These are phyloP conservation scores for Cryptoprocta ferox DNA, from an alignment of 2,797 vertebrate species.

Conservation along the genomic window DNA sequence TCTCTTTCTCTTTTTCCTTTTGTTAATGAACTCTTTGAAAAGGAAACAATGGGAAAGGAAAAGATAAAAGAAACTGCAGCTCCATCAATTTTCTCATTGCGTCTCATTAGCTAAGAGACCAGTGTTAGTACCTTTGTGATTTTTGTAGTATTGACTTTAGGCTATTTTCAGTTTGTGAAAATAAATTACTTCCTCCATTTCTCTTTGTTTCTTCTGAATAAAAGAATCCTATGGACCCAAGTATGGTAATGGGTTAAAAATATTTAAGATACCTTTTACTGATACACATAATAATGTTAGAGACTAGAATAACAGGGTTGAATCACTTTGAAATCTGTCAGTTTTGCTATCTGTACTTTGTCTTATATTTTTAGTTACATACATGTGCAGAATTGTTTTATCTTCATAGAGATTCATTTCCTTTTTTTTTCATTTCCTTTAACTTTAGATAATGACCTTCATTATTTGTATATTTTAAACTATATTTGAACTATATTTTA, in stretches of 20 bases:
- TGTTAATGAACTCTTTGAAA: slow-evolving; percentile 64
- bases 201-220: slow-evolving; percentile 54
- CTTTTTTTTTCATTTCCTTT: background rate
- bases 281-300: background rate
- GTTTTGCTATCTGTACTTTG: background rate
- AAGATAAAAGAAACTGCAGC: slow-evolving; percentile 43
- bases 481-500: background rate
- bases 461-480: background rate
- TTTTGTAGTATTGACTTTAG: slow-evolving; percentile 65
- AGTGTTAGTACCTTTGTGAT: slow-evolving; percentile 50
- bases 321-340: background rate
- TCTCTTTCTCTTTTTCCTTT: background rate
- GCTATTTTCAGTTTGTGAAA: slow-evolving; percentile 69
- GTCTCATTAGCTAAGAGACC: slow-evolving; percentile 59
- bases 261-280: slow-evolving; percentile 38
- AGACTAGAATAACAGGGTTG: background rate
- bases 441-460: background rate
- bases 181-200: slow-evolving; percentile 63
- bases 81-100: slow-evolving; percentile 71
- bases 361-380: background rate
- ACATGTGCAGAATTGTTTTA: background rate
- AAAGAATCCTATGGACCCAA: background rate
- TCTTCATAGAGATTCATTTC: background rate
- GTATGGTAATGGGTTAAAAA: slow-evolving; percentile 15
- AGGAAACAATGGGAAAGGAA: slow-evolving; percentile 56